phyloP scores from a whole-genome alignment of 1,140 invertebrate genomes.

The Lepidurus arcticus region DNA sequence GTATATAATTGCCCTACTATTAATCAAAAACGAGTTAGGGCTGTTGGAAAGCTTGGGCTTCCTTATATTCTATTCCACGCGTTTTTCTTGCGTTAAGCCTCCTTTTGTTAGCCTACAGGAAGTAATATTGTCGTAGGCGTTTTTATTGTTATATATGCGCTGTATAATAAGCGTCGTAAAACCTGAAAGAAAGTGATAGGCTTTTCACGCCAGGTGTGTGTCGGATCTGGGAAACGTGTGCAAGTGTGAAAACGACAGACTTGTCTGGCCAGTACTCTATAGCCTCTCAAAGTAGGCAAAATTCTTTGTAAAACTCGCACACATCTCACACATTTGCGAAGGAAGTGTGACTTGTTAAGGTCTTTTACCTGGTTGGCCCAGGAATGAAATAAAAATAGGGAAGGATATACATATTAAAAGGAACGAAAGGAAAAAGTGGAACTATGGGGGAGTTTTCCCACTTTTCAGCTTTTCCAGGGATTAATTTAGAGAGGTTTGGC shows the following conservation, averaged over 20 bases:
- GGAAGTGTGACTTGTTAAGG: not conserved
- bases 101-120: not conserved
- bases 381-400: too few relatives aligned
- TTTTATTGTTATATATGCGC: not conserved
- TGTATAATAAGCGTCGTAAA: not conserved
- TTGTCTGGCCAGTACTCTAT: not conserved
- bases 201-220: not conserved
- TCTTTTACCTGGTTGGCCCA: too few relatives aligned
- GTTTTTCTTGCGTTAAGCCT: not conserved
- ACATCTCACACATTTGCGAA: not conserved
- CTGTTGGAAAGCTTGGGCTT: too few relatives aligned
- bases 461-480: too few relatives aligned
- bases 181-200: not conserved
- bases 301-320: not conserved
- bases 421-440: too few relatives aligned
- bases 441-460: too few relatives aligned
- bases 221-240: not conserved
- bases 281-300: not conserved
- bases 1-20: too few relatives aligned
- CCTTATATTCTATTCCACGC: too few relatives aligned
- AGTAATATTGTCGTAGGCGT: slow-evolving; percentile 9
- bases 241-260: not conserved
- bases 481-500: too few relatives aligned
- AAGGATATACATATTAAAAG: too few relatives aligned
- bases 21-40: too few relatives aligned